phyloP scores from a whole-genome alignment of 2,113 vertebrate species.

The Lagopus leucura region DNA sequence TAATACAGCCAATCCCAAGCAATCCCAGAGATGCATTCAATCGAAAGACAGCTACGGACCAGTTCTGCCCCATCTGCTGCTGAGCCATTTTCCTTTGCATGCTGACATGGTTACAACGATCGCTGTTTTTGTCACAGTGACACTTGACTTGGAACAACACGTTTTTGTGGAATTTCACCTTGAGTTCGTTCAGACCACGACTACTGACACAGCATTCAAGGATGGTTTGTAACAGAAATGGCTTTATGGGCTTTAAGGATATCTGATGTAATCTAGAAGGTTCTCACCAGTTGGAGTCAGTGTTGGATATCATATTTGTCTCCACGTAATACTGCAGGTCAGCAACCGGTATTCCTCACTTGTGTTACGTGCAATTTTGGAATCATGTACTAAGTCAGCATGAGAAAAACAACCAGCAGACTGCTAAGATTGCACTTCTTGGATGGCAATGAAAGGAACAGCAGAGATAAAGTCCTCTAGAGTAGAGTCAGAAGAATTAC shows the following conservation, averaged over 20 bases:
- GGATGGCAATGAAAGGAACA: background rate
- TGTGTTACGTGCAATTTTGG: background rate
- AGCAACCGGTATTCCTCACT: background rate
- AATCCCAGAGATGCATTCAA: background rate
- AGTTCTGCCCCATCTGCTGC: background rate
- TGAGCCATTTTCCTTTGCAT: background rate
- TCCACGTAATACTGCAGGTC: background rate
- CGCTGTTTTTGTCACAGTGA: background rate
- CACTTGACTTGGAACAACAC: background rate
- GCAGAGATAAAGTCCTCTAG: background rate
- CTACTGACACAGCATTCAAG: background rate
- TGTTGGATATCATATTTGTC: background rate
- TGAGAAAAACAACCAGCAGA: background rate
- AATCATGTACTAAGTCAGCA: background rate
- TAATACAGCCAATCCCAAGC: background rate
- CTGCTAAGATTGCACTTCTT: background rate
- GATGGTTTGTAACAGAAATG: background rate
- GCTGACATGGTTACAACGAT: background rate
- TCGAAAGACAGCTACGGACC: background rate
- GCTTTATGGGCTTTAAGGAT: background rate
- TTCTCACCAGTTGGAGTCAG: background rate
- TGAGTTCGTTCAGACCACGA: background rate
- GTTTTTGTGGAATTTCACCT: background rate
- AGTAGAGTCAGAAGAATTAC: background rate
- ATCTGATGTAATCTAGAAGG: background rate